A percentile compares a stretch with the other conserved stretches of the same genome.
Conservation (phyloP, 2,888 invertebrate genomes). For the Gandaritis pyraliata region DNA sequence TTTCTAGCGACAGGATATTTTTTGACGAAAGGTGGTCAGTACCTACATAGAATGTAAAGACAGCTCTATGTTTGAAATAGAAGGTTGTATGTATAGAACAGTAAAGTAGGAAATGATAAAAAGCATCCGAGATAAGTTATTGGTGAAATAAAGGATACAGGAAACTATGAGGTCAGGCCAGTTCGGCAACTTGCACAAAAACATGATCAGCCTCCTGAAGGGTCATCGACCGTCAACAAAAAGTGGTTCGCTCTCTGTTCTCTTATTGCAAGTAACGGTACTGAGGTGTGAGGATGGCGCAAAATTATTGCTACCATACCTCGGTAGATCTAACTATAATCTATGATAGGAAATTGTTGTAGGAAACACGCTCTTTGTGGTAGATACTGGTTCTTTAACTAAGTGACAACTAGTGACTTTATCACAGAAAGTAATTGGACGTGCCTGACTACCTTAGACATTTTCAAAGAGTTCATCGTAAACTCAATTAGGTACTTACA, state of each 20-base stretch:
- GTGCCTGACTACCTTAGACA: no score
- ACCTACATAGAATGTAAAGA: no score
- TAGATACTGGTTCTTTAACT: no score
- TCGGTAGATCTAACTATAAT: slow-evolving; percentile 44
- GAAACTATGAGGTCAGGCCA: slow-evolving; percentile 13
- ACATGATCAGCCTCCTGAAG: slow-evolving; percentile 23
- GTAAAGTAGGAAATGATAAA: no score
- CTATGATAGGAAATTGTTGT: neutral
- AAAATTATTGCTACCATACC: slow-evolving; percentile 48
- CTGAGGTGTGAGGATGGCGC: slow-evolving; percentile 49
- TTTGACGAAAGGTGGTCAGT: no score
- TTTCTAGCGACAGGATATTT: no score
- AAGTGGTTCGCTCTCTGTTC: slow-evolving; percentile 51
- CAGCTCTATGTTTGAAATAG: no score
- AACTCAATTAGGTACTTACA: neutral
- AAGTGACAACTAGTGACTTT: no score
- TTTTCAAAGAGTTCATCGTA: neutral
- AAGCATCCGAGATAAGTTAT: neutral
- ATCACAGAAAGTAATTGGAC: no score
- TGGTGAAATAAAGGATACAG: slow-evolving; percentile 10
- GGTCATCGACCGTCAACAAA: slow-evolving; percentile 64
- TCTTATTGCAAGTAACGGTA: slow-evolving; percentile 64
- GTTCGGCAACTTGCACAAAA: slow-evolving; percentile 11
- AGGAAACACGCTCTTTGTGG: no score
- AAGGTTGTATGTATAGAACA: no score